Conservation (phyloP, 2,888 invertebrate genomes). For the Rutpela maculata region DNA sequence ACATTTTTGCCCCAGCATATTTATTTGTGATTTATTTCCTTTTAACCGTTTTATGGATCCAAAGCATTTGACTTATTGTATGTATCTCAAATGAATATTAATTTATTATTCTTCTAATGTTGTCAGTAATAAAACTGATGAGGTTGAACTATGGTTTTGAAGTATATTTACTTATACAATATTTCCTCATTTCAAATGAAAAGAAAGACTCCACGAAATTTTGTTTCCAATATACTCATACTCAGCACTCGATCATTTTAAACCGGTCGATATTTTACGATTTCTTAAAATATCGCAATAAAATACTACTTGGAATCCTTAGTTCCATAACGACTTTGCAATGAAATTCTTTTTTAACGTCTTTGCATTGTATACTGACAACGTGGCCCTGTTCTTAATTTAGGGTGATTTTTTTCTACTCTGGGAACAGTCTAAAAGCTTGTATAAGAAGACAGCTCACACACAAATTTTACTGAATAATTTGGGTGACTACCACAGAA, state of each 20-base stretch:
- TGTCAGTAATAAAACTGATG: too few relatives aligned
- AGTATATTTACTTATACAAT: too few relatives aligned
- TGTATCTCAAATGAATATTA: too few relatives aligned
- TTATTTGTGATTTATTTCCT: too few relatives aligned
- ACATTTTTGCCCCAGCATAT: too few relatives aligned
- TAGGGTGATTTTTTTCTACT: conserved; percentile 25
- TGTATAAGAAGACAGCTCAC: conserved; percentile 6
- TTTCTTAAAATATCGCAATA: neutral
- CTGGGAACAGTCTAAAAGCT: conserved; percentile 6
- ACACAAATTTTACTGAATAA: conserved; percentile 18
- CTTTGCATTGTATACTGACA: conserved; percentile 5
- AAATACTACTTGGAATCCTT: neutral
- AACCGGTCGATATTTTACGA: neutral
- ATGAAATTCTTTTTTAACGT: conserved; percentile 19
- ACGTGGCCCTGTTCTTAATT: conserved; percentile 15
- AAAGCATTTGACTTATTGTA: too few relatives aligned
- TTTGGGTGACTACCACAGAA: conserved; percentile 20
- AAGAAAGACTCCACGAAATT: too few relatives aligned
- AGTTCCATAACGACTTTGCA: neutral
- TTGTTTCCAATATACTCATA: too few relatives aligned
- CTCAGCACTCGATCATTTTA: neutral
- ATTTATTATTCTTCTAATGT: too few relatives aligned
- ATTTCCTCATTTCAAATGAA: too few relatives aligned
- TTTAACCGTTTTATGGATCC: too few relatives aligned
- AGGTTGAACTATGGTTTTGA: too few relatives aligned